Evolutionary conservation across 2,113 vertebrate species (phyloP).

Genomic region (Chaetops frenatus): DNA sequence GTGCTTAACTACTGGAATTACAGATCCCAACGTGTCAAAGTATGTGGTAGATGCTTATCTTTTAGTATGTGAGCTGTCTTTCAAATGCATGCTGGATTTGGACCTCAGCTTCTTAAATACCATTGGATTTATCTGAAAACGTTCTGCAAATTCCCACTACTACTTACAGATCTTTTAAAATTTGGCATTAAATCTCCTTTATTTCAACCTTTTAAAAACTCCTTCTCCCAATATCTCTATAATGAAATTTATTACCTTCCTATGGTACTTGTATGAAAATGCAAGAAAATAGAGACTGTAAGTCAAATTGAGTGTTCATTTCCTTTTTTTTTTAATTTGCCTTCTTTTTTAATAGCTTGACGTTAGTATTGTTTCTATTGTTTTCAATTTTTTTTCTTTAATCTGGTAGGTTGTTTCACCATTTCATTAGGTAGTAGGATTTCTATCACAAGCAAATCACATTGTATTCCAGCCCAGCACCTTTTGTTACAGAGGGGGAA

Average conservation of each 20-base stretch:
- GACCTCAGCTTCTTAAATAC: constrained; percentile 2
- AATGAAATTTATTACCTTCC: background rate
- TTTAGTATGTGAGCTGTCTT: background rate
- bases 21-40: background rate
- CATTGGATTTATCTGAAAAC: background rate
- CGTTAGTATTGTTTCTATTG: background rate
- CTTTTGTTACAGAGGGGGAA: background rate
- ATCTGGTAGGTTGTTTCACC: background rate
- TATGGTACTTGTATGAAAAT: background rate
- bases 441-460: background rate
- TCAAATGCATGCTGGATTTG: background rate
- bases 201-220: background rate
- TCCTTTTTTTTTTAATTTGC: background rate
- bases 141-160: background rate
- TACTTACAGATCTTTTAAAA: background rate
- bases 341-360: background rate
- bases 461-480: background rate
- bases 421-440: background rate
- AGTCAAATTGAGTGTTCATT: background rate
- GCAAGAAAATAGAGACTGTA: background rate
- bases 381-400: background rate
- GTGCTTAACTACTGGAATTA: constrained; percentile 4
- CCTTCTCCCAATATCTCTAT: background rate
- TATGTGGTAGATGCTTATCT: background rate
- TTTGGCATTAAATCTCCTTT: background rate